Evolutionary conservation across 2,888 invertebrate genomes (phyloP).

Genomic region (Agrotis segetum): DNA sequence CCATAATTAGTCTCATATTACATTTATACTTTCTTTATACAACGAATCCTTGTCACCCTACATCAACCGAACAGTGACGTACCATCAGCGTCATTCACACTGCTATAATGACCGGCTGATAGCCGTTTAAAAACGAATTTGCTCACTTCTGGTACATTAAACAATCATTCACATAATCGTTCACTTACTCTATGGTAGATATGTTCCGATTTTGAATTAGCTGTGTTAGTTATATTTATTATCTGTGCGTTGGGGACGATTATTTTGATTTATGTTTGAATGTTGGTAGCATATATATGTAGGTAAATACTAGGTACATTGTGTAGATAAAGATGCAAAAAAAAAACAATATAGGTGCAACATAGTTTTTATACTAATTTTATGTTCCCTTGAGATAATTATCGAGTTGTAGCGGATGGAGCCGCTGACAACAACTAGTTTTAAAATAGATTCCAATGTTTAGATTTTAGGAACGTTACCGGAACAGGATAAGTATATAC

Average conservation of each 20-base stretch:
- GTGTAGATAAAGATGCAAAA: not conserved
- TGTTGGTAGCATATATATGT: conserved; percentile 18
- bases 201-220: conserved; percentile 69
- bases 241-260: conserved; percentile 39
- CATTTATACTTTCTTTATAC: too few relatives aligned
- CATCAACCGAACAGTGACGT: conserved; percentile 70
- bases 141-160: conserved; percentile 91
- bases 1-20: too few relatives aligned
- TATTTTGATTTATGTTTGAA: conserved; percentile 24
- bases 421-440: too few relatives aligned
- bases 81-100: conserved; percentile 81
- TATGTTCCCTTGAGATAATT: too few relatives aligned
- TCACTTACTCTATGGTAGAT: conserved; percentile 72
- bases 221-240: conserved; percentile 57
- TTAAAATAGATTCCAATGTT: conserved; percentile 54
- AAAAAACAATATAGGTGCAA: too few relatives aligned
- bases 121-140: conserved; percentile 92
- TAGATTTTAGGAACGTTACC: conserved; percentile 49
- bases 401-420: too few relatives aligned
- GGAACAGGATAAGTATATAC: conserved; percentile 61
- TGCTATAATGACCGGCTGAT: conserved; percentile 90
- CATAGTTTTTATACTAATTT: too few relatives aligned
- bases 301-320: not conserved
- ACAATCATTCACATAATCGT: conserved; percentile 87
- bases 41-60: conserved; percentile 73